Percentiles rank a stretch among this genome's conserved stretches.
Evolutionary conservation across 2,888 invertebrate species (phyloP).

Genomic region (Rhagophthalmus giganteus): DNA sequence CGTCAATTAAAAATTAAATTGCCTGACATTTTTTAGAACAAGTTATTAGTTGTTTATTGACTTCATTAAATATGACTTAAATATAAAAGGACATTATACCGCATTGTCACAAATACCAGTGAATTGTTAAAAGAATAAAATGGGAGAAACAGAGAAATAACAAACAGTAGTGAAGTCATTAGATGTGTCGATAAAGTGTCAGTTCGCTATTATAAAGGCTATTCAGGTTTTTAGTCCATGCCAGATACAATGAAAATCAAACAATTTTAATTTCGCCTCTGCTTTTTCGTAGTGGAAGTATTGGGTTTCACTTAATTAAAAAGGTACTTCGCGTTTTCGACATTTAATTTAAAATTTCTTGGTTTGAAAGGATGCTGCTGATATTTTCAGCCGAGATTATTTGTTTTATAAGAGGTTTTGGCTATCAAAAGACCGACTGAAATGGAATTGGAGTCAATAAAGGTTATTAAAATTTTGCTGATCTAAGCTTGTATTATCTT

Average conservation of each 20-base stretch:
- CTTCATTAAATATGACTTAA: no score
- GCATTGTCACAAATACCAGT: slow-evolving; percentile 11
- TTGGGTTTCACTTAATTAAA: slow-evolving; percentile 33
- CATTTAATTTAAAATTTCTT: slow-evolving; percentile 34
- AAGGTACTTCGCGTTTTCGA: slow-evolving; percentile 30
- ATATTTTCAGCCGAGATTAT: slow-evolving; percentile 30
- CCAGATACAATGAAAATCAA: slow-evolving; percentile 27
- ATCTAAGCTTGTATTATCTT: slow-evolving; percentile 40
- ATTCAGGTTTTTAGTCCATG: slow-evolving; percentile 20
- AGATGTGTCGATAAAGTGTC: slow-evolving; percentile 14
- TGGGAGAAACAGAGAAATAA: slow-evolving; percentile 8
- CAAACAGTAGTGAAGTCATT: slow-evolving; percentile 13
- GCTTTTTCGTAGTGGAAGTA: slow-evolving; percentile 17
- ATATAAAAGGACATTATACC: no score
- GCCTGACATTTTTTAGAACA: no score
- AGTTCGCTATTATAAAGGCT: slow-evolving; percentile 16
- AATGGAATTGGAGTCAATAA: slow-evolving; percentile 41
- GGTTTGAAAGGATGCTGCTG: slow-evolving; percentile 26
- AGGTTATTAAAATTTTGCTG: slow-evolving; percentile 42
- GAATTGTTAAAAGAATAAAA: slow-evolving; percentile 6
- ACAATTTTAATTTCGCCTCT: slow-evolving; percentile 28
- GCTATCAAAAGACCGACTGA: slow-evolving; percentile 29
- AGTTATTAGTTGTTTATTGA: no score
- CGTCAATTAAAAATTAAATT: no score
- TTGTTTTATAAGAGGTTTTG: slow-evolving; percentile 33